Evolutionary conservation across 2,888 invertebrate species (phyloP).

Genomic region (Hydriomena furcata): DNA sequence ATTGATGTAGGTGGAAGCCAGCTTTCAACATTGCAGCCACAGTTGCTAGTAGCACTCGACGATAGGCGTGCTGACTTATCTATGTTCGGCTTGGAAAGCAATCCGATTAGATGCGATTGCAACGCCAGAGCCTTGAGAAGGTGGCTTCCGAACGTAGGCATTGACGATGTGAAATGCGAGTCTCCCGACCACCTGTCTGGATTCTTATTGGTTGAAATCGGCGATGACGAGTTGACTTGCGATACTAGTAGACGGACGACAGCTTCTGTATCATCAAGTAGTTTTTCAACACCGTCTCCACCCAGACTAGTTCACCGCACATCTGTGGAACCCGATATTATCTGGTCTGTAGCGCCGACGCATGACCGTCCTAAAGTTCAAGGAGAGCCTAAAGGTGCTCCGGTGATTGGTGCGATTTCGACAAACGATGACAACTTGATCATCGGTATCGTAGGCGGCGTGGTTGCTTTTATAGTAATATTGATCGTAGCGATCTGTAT

Average conservation of each 20-base stretch:
- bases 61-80: conserved; percentile 90
- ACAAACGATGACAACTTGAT: conserved; percentile 95
- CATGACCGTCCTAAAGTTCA: conserved; percentile 83
- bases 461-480: conserved; percentile 95
- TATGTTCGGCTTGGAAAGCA: conserved; percentile 89
- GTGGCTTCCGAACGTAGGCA: conserved; percentile 88
- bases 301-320: conserved; percentile 84
- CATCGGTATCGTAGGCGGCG: conserved; percentile 96
- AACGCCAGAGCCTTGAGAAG: conserved; percentile 90
- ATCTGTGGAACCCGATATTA: conserved; percentile 92
- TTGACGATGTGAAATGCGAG: conserved; percentile 85
- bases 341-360: conserved; percentile 93
- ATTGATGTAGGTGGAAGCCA: conserved; percentile 92
- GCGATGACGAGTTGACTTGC: conserved; percentile 92
- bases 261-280: conserved; percentile 61
- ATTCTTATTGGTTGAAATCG: conserved; percentile 88
- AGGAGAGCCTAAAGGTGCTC: conserved; percentile 84
- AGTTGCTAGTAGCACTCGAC: conserved; percentile 91
- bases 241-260: conserved; percentile 85
- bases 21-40: conserved; percentile 89
- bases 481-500: conserved; percentile 95
- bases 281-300: conserved; percentile 65
- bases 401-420: conserved; percentile 80
- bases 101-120: conserved; percentile 94
- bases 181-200: conserved; percentile 88